phyloP scores from a whole-genome alignment of 2,888 invertebrate genomes.

The Stenotaenia linearis region DNA sequence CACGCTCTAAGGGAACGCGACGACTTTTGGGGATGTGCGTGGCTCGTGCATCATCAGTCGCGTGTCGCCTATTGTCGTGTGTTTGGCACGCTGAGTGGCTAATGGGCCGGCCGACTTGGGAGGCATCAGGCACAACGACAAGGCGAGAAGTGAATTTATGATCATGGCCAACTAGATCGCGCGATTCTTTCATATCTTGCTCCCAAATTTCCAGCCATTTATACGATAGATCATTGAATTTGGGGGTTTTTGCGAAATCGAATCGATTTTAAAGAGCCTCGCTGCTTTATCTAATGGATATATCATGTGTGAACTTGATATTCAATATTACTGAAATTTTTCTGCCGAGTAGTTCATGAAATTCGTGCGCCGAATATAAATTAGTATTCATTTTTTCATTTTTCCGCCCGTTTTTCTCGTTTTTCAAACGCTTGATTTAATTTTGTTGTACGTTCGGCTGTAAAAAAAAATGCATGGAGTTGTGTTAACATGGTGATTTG shows the following conservation, averaged over 20 bases:
- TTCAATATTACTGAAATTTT: neutral
- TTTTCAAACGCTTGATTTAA: constrained; percentile 4
- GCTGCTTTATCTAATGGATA: neutral
- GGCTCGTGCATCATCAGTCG: constrained; percentile 22
- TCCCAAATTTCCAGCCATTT: neutral
- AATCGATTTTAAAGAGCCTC: neutral
- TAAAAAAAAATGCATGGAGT: constrained; percentile 7
- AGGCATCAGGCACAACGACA: constrained; percentile 19
- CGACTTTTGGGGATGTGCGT: constrained; percentile 20
- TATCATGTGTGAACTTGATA: neutral
- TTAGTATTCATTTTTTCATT: neutral
- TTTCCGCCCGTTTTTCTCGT: no score
- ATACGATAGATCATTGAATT: neutral
- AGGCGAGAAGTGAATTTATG: constrained; percentile 11
- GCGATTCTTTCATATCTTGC: neutral
- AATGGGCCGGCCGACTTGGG: constrained; percentile 21
- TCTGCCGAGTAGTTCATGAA: neutral
- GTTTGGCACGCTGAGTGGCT: constrained; percentile 26
- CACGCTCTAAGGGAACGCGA: constrained; percentile 26
- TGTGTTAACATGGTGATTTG: constrained; percentile 10
- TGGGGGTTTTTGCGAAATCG: neutral
- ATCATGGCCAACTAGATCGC: constrained; percentile 11
- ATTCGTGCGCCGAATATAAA: neutral
- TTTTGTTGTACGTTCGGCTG: neutral
- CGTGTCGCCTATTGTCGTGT: constrained; percentile 26